phyloP scores from a whole-genome alignment of 2,113 vertebrate genomes.

The Apodemus speciosus region DNA sequence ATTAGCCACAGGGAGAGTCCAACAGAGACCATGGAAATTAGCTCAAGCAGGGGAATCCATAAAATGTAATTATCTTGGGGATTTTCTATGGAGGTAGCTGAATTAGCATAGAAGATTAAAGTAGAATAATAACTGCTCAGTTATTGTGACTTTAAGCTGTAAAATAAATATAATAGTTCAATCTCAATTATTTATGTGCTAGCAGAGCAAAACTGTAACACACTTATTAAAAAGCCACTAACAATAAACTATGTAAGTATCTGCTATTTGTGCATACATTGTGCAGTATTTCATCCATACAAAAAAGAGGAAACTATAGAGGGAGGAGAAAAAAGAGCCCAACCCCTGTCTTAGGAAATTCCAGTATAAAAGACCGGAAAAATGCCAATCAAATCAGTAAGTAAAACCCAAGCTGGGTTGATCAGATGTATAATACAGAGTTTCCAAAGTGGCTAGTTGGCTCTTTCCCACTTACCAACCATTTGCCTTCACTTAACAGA shows the following conservation, averaged over 20 bases:
- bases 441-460: constrained; percentile 10
- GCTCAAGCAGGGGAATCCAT: no score
- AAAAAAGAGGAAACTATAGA: constrained; percentile 14
- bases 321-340: not conserved
- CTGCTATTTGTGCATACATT: constrained; percentile 3
- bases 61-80: no score
- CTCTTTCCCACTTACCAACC: constrained; percentile 9
- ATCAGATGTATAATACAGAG: not conserved
- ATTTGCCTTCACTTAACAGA: constrained; percentile 48
- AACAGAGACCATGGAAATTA: no score
- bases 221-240: no score
- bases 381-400: not conserved
- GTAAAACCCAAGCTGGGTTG: not conserved
- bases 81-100: no score
- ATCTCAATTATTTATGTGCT: no score
- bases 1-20: no score
- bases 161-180: no score
- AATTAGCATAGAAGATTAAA: no score
- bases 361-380: not conserved
- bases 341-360: not conserved
- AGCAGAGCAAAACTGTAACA: no score
- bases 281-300: not conserved
- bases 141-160: no score
- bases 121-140: no score
- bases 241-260: not conserved